These are phyloP conservation scores for Lamellibrachia luymesi DNA, from an alignment of 1,140 invertebrate species.

Conservation along the genomic window DNA sequence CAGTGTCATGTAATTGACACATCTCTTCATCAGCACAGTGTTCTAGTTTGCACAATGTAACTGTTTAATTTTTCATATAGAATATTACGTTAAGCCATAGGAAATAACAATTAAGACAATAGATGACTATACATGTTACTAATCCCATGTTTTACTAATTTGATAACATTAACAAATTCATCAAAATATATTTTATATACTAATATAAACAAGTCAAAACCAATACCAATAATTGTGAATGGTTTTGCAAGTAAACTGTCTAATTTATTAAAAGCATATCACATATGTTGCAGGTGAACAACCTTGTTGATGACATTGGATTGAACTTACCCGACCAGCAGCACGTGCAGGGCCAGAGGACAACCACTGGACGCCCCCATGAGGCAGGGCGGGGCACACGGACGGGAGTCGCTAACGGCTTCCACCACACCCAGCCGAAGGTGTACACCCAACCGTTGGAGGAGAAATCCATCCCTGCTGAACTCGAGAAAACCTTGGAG, in stretches of 20 bases:
- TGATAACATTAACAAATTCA: neutral
- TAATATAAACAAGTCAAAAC: neutral
- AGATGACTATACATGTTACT: neutral
- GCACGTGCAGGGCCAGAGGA: neutral
- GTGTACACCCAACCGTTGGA: slow-evolving; percentile 41
- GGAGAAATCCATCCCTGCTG: slow-evolving; percentile 37
- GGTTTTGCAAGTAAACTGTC: neutral
- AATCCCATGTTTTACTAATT: neutral
- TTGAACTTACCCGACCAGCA: neutral
- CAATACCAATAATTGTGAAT: neutral
- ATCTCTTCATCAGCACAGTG: too few species aligned
- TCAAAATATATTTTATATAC: neutral
- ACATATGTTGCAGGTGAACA: neutral
- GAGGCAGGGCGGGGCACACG: neutral
- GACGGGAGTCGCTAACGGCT: neutral
- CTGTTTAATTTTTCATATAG: neutral
- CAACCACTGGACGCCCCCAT: neutral
- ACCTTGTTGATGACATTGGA: neutral
- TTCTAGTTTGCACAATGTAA: neutral
- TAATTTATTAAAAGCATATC: neutral
- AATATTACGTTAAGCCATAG: neutral
- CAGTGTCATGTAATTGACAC: too few species aligned
- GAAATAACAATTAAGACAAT: neutral
- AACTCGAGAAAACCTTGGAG: slow-evolving; percentile 51
- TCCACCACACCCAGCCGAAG: slow-evolving; percentile 3